A percentile compares a stretch with the other conserved stretches of the same genome.
Conservation (phyloP, 2,113 vertebrate species). For the Otis tarda region DNA sequence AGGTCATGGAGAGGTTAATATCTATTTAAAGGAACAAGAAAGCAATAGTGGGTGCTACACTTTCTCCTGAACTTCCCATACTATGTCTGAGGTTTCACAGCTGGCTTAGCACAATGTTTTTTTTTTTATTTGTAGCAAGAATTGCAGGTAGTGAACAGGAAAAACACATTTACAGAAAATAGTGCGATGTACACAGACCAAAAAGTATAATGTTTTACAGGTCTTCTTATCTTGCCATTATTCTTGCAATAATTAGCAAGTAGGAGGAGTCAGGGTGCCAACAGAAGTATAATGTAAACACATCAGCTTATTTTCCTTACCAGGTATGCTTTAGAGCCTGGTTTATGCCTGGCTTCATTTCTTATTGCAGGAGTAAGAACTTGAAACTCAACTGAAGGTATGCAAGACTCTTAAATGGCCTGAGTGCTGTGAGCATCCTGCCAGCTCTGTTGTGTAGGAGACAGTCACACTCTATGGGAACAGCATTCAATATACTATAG, state of each 20-base stretch:
- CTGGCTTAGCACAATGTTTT: background rate
- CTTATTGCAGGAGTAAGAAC: background rate
- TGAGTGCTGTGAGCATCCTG: fast-evolving
- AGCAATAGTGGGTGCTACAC: background rate
- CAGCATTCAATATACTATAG: background rate
- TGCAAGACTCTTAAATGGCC: background rate
- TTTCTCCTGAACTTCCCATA: background rate
- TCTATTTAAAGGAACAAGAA: background rate
- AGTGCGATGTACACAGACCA: background rate
- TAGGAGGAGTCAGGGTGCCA: background rate
- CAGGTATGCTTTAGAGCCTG: background rate
- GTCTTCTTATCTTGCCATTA: background rate
- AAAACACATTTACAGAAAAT: background rate
- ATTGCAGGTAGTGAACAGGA: background rate
- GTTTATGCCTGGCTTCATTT: background rate
- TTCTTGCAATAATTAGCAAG: background rate
- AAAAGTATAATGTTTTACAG: background rate
- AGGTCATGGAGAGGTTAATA: background rate
- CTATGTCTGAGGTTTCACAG: background rate
- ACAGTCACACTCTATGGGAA: background rate
- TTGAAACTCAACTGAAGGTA: background rate
- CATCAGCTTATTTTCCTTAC: background rate
- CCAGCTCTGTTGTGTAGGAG: background rate
- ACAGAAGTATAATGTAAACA: background rate
- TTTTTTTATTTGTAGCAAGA: background rate